Evolutionary conservation across 2,888 invertebrate genomes (phyloP).

Genomic region (Maniola hyperantus): DNA sequence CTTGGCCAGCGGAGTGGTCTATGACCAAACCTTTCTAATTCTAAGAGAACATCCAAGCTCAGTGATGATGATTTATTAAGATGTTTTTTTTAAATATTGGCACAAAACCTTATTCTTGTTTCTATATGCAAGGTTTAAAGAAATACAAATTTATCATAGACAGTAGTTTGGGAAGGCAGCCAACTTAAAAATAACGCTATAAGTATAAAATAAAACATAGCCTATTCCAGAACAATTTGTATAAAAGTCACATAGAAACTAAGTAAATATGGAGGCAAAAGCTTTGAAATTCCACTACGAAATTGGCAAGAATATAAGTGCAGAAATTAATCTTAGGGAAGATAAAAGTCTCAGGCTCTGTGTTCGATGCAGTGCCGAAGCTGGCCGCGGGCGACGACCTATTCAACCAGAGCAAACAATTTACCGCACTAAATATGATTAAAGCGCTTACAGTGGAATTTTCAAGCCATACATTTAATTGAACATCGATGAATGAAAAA

Average conservation of each 20-base stretch:
- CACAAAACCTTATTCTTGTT: not conserved
- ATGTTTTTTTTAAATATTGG: too few relatives aligned
- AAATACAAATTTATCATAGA: constrained; percentile 17
- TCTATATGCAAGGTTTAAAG: not conserved
- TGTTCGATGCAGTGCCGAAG: constrained; percentile 32
- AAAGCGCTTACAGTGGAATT: constrained; percentile 28
- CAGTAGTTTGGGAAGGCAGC: constrained; percentile 17
- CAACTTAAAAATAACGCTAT: constrained; percentile 16
- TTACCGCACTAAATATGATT: constrained; percentile 32
- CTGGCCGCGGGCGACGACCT: constrained; percentile 53
- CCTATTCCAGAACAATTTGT: constrained; percentile 22
- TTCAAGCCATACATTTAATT: not conserved
- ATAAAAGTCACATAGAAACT: constrained; percentile 25
- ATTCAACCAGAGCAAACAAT: constrained; percentile 57
- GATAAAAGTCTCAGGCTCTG: constrained; percentile 28
- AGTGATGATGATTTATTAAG: too few relatives aligned
- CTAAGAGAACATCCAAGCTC: too few relatives aligned
- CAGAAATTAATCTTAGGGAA: constrained; percentile 27
- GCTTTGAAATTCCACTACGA: constrained; percentile 20
- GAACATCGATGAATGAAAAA: not conserved
- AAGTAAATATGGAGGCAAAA: constrained; percentile 11
- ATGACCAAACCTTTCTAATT: too few relatives aligned
- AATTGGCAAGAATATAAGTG: constrained; percentile 30
- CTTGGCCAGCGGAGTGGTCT: too few relatives aligned
- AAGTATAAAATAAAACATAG: constrained; percentile 17